Base-by-base conservation (phyloP, 53 echinoderm and acorn worm species). In the Apostichopus leukothele region DNA sequence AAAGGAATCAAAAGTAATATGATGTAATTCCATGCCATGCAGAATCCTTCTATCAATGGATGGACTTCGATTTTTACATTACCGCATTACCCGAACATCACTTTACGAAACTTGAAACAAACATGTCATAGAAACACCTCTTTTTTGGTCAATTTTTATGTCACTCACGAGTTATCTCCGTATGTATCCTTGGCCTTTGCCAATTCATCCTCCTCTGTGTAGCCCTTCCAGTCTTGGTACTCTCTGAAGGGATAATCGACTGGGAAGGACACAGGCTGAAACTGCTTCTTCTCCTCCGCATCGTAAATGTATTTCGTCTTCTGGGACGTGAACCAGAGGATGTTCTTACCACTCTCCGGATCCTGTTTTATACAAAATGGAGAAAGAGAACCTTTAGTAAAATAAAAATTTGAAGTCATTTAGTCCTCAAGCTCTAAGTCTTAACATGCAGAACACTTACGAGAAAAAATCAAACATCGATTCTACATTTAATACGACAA, bases 301-400 rank as follows among this genome's bases (percentile, higher is more conserved):
- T 99, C 99, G 39, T 96, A 99, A 76, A 93, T 90, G 90, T 99
- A 99, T 84, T 99, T 99, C 9, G 94, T 91, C 87, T 96, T 99
- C 88, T 99, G 99, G 88, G 96, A 99, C 53, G 53, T 89, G 89
- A 99, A 99, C 96, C 96, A 99, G 20, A 99, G 61, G 85, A 90
- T 86, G 50, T 83, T 53, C 79, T 91, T 91, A n/a, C 73, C 84
- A 52, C 80, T 67, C 76, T 83, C 90, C 2, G 89, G 25, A 51
- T 91, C 66, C 91, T 91, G 55, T 51, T 57, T 57, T 0, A 39
- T 39, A 39, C 39, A 39, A 39, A 39, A 39, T 39, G 39, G 39
- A 39, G 39, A 39, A 39, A 3, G 39, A 39, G 39, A 39, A 39
- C 39, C 39, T 27, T 27, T 1, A 57, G 57, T 57, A 57, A 57